These are phyloP conservation scores for Copidosoma floridanum DNA, from an alignment of 1,140 invertebrate species.

Conservation along the genomic window DNA sequence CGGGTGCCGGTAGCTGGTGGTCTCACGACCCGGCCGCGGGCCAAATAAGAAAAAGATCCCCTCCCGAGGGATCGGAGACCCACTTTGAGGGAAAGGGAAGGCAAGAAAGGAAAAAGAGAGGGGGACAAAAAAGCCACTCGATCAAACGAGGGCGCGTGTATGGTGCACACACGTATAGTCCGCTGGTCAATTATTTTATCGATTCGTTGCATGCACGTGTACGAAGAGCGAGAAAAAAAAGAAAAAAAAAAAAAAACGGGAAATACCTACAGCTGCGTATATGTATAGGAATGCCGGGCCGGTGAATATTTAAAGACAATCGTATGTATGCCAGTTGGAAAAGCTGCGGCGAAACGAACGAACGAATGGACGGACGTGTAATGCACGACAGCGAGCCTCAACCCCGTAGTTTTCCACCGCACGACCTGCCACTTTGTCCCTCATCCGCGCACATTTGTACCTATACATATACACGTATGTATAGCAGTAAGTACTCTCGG, in stretches of 20 bases:
- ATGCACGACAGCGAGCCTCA: too few relatives aligned
- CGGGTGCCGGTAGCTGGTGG: too few relatives aligned
- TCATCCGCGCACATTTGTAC: too few relatives aligned
- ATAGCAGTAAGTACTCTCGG: too few relatives aligned
- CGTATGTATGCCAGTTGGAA: neutral
- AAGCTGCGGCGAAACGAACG: too few relatives aligned
- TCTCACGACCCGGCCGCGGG: neutral
- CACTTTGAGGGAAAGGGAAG: neutral
- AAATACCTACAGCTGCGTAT: too few relatives aligned
- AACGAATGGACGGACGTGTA: too few relatives aligned
- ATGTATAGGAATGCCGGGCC: neutral
- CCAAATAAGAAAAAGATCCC: constrained; percentile 27
- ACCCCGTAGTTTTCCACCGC: too few relatives aligned
- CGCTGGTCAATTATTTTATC: constrained; percentile 9
- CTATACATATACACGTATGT: too few relatives aligned
- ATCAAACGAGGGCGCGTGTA: neutral
- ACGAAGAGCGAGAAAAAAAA: neutral
- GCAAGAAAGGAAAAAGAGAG: neutral
- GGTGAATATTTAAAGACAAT: constrained; percentile 5
- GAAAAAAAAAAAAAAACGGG: too few relatives aligned
- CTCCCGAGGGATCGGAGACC: constrained; percentile 11
- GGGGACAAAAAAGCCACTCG: constrained; percentile 12
- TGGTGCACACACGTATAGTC: neutral
- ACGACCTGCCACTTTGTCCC: too few relatives aligned
- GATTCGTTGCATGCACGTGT: neutral